Conservation (phyloP, 2,888 invertebrate genomes). For the Synanthedon andrenaeformis region DNA sequence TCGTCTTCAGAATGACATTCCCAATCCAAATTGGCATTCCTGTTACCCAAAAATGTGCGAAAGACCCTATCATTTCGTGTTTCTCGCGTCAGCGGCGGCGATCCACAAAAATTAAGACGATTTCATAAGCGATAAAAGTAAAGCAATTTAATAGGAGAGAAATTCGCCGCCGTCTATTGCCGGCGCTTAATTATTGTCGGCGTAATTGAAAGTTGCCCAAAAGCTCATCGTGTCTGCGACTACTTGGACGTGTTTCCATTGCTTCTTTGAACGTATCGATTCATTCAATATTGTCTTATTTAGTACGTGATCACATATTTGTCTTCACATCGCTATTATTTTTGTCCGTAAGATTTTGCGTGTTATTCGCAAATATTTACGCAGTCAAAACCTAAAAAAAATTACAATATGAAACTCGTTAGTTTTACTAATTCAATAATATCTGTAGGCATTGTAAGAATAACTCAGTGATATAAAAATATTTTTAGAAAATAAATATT, state of each 20-base stretch:
- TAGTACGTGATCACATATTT: too few relatives aligned
- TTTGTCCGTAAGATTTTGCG: too few relatives aligned
- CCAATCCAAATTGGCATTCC: not conserved
- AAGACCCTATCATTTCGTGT: too few relatives aligned
- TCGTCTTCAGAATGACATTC: too few relatives aligned
- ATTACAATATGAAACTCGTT: too few relatives aligned
- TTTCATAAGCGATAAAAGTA: slow-evolving; percentile 45
- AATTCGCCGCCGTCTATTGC: slow-evolving; percentile 35
- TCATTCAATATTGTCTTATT: not conserved
- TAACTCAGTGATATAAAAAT: too few relatives aligned
- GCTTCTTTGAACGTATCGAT: not conserved
- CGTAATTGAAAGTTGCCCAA: slow-evolving; percentile 51
- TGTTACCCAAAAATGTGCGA: not conserved
- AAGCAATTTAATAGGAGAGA: slow-evolving; percentile 52
- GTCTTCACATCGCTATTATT: too few relatives aligned
- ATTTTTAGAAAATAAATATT: too few relatives aligned
- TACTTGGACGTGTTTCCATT: slow-evolving; percentile 12
- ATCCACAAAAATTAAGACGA: slow-evolving; percentile 43
- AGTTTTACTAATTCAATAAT: too few relatives aligned
- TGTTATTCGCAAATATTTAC: too few relatives aligned
- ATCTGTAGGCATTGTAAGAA: too few relatives aligned
- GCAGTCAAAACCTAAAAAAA: too few relatives aligned
- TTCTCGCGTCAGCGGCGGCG: not conserved
- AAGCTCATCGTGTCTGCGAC: slow-evolving; percentile 33
- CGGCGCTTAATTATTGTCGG: slow-evolving; percentile 53